Evolutionary conservation across 2,797 vertebrate species (phyloP).

Genomic region (Podarcis lilfordi): DNA sequence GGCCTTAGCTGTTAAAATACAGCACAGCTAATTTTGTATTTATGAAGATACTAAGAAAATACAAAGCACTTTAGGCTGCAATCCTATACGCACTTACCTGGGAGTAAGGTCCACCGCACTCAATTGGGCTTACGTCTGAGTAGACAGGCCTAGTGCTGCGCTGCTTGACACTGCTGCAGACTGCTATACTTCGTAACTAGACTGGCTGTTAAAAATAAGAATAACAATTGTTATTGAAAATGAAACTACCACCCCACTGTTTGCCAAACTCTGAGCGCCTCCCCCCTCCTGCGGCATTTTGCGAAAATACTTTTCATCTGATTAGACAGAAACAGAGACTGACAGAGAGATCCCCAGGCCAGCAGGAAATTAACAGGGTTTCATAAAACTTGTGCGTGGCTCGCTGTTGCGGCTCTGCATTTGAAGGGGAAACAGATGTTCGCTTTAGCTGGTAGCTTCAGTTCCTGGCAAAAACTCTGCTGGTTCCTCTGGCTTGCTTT

Average conservation of each 20-base stretch:
- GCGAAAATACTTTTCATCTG: slow-evolving; percentile 50
- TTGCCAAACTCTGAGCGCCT: background rate
- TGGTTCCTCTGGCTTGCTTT: slow-evolving; percentile 37
- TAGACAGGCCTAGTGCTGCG: no score
- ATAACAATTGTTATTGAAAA: background rate
- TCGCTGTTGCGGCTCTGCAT: slow-evolving; percentile 57
- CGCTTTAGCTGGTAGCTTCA: slow-evolving; percentile 64
- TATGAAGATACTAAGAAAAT: no score
- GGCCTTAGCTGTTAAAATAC: background rate
- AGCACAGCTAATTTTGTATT: background rate
- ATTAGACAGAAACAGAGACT: slow-evolving; percentile 44
- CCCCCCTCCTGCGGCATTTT: slow-evolving; percentile 40
- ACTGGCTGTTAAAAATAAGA: no score
- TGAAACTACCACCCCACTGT: background rate
- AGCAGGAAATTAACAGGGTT: slow-evolving; percentile 60
- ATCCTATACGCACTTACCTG: background rate
- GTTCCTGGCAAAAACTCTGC: slow-evolving; percentile 52
- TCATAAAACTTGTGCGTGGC: slow-evolving; percentile 68
- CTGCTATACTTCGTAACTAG: no score
- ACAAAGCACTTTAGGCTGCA: background rate
- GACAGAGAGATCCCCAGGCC: slow-evolving; percentile 49
- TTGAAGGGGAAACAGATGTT: slow-evolving; percentile 74
- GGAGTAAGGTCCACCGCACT: background rate
- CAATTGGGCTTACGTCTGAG: background rate
- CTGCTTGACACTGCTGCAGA: background rate